A percentile compares a stretch with the other conserved stretches of the same genome.
Evolutionary conservation across 2,113 vertebrate species (phyloP).

Genomic region (Oreochromis spilurus): DNA sequence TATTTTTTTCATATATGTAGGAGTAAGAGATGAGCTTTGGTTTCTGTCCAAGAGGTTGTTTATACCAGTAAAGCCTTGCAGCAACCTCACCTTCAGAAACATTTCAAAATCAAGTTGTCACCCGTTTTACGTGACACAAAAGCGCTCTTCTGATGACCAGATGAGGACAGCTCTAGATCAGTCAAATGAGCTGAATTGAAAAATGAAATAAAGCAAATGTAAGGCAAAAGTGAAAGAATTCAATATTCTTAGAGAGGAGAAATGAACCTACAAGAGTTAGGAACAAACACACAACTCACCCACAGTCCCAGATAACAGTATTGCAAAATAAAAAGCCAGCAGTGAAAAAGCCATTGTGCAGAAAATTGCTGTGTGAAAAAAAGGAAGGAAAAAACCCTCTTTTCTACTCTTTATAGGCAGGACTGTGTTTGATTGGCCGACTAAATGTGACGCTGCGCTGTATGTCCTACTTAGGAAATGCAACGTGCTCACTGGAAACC

Average conservation of each 20-base stretch:
- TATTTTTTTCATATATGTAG: not conserved
- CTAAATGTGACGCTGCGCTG: not conserved
- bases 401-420: not conserved
- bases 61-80: not conserved
- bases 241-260: not conserved
- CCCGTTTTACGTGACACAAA: not conserved
- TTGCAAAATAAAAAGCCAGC: not conserved
- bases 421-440: not conserved
- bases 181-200: not conserved
- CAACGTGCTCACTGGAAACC: not conserved
- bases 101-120: not conserved
- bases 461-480: not conserved
- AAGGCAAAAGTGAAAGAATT: not conserved
- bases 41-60: conserved; percentile 15
- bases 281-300: not conserved
- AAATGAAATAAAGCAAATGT: not conserved
- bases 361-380: not conserved
- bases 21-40: conserved; percentile 3
- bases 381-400: not conserved
- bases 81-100: not conserved
- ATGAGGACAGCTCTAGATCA: not conserved
- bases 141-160: not conserved
- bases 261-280: not conserved
- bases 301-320: not conserved
- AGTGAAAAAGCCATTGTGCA: not conserved